Conservation (phyloP, 2,797 vertebrate species). For the Enteromius argenteus region DNA sequence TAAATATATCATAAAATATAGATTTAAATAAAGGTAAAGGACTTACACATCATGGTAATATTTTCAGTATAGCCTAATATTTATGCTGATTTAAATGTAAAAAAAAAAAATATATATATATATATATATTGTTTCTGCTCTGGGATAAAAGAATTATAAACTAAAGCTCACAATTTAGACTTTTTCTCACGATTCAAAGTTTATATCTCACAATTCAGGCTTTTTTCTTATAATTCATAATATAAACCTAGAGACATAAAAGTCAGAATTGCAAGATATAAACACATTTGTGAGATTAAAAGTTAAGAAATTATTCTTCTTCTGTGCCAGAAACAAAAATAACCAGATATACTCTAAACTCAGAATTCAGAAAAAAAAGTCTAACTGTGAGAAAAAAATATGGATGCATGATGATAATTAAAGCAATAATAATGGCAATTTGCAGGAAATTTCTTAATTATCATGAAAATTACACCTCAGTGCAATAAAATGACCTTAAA, state of each 20-base stretch:
- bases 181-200: neutral
- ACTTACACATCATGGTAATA: neutral
- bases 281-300: neutral
- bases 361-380: neutral
- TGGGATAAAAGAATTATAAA: neutral
- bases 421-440: neutral
- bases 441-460: neutral
- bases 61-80: neutral
- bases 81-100: neutral
- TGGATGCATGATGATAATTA: neutral
- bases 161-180: neutral
- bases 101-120: too few species aligned
- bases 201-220: neutral
- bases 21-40: neutral
- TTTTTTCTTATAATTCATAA: neutral
- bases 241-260: neutral
- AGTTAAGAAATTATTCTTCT: neutral
- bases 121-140: neutral
- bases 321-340: neutral
- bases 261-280: neutral
- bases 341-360: neutral
- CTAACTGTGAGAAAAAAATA: neutral
- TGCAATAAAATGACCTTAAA: neutral
- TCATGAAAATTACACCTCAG: neutral
- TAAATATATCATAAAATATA: neutral